Evolutionary conservation across 2,797 vertebrate species (phyloP), one percentile per base, ranked within the genome.

Genomic region (Trematomus bernacchii): DNA sequence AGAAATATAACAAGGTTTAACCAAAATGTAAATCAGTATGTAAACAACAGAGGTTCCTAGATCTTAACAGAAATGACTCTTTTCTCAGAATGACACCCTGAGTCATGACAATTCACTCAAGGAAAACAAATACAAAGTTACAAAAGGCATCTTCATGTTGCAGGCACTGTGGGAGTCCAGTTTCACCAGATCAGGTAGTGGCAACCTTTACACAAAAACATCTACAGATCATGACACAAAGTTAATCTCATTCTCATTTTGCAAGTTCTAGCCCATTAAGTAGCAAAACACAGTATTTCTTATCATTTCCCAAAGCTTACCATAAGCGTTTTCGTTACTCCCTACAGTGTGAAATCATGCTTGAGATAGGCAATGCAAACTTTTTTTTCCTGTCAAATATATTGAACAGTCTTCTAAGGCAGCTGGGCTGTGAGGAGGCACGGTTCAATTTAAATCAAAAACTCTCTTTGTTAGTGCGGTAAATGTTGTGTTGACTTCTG

Each of bases 31-130:
- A 67, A 44, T 30, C 62, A 73, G 64, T 27, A 64, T 59, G 70
- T 66, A 74, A 83, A 86, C 65, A 65, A 66, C 51, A 71, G 7
- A 50, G 57, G 55, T 12, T 40, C 13, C 10, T 30, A 46, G 42
- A 66, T 73, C 63, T 63, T 18, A 23, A 40, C 3, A n/a, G 33
- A 78, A 75, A 64, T 48, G 37, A 21, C 30, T n/a, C n/a, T 42
- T 50, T 63, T 67, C 42, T 65, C 3, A 55, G 10, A 19, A 61
- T 61, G 37, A 69, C 57, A 51, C 51, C 33, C 5, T 65, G 59
- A 67, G 40, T 19, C 6, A 19, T 33, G 1, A 73, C 27, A 16
- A 9, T 55, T 68, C 43, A 63, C 19, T 12, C 12, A 40, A 12
- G 6, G 7, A 15, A 42, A 52, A 27, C 11, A 3, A 27, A 43